These are phyloP conservation scores for Tamandua tetradactyla DNA, from an alignment of 2,797 vertebrate species.

Conservation along the genomic window DNA sequence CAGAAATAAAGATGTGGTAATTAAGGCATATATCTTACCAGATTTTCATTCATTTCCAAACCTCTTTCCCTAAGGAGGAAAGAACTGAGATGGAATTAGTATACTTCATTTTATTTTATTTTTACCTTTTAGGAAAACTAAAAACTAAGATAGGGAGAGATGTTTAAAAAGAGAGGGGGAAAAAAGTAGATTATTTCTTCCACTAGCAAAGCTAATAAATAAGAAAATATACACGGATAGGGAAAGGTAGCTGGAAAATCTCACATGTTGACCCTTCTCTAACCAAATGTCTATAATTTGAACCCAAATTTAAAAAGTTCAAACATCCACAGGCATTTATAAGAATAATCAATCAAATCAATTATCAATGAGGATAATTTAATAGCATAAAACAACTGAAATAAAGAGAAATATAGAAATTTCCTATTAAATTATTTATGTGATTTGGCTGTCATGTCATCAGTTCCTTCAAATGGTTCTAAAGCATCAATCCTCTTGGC, in stretches of 20 bases:
- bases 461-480: constrained; percentile 77
- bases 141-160: not conserved
- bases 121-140: not conserved
- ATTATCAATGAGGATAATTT: not conserved
- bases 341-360: not conserved
- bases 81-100: not conserved
- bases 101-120: not conserved
- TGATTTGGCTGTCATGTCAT: constrained; percentile 76
- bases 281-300: not conserved
- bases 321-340: not conserved
- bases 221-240: not conserved
- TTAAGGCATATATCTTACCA: not conserved
- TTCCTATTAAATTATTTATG: constrained; percentile 79
- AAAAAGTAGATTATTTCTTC: not conserved
- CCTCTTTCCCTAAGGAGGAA: not conserved
- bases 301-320: constrained; percentile 3
- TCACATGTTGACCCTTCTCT: not conserved
- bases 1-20: constrained; percentile 5
- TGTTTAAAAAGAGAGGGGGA: not conserved
- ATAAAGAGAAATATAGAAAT: constrained; percentile 55
- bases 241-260: not conserved
- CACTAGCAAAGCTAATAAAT: not conserved
- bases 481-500: constrained; percentile 74
- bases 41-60: constrained; percentile 22
- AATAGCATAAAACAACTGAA: not conserved